Evolutionary conservation across 1,140 invertebrate genomes (phyloP).

Genomic region (Meloidogyne hapla): DNA sequence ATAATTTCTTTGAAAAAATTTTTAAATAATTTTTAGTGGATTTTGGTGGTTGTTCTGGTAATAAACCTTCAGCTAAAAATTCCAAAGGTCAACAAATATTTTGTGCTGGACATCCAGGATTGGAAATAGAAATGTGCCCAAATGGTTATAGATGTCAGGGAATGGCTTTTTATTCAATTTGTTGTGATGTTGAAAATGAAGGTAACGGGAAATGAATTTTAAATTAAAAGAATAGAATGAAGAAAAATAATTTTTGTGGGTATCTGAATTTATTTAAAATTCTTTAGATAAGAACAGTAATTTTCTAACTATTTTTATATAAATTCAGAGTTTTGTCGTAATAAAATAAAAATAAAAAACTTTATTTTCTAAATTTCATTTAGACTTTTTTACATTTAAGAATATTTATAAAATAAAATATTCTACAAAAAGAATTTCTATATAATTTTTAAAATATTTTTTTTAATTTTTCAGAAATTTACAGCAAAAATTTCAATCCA

Average conservation of each 20-base stretch:
- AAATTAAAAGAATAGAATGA: neutral
- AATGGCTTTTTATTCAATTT: conserved; percentile 29
- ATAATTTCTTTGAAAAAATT: neutral
- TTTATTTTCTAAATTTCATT: too few species aligned
- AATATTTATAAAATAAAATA: too few species aligned
- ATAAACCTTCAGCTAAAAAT: conserved; percentile 24
- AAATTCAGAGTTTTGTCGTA: too few species aligned
- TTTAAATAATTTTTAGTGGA: conserved; percentile 20
- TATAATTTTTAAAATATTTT: neutral
- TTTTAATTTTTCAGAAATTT: neutral
- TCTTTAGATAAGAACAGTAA: too few species aligned
- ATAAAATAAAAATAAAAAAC: too few species aligned
- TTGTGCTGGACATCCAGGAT: neutral
- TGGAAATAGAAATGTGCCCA: conserved; percentile 19
- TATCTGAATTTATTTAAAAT: too few species aligned
- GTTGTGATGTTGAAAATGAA: conserved; percentile 29
- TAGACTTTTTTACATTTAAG: too few species aligned
- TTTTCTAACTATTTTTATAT: too few species aligned
- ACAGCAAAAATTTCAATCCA: neutral
- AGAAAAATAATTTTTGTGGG: neutral
- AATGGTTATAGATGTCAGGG: conserved; percentile 24
- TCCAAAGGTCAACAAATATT: conserved; percentile 30
- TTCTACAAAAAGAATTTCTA: too few species aligned
- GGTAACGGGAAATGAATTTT: neutral
- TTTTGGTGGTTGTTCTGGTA: conserved; percentile 30